Evolutionary conservation across 2,113 vertebrate species (phyloP).

Genomic region (Rhinolophus ferrumequinum): DNA sequence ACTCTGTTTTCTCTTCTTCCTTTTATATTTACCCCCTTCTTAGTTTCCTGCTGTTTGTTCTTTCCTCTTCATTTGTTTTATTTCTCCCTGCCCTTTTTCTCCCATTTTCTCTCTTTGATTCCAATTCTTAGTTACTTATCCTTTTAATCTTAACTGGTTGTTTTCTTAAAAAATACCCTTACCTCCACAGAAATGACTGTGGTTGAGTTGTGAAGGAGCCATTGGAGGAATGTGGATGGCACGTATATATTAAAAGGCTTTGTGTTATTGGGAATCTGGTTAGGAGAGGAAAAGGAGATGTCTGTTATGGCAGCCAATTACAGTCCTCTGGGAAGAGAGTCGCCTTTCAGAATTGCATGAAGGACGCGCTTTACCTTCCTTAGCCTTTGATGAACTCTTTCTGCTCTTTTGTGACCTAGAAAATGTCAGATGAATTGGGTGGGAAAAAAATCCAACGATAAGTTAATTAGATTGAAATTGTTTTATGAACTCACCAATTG

Average conservation of each 20-base stretch:
- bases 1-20: not conserved
- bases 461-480: not conserved
- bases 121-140: not conserved
- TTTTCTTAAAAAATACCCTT: not conserved
- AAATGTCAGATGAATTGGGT: not conserved
- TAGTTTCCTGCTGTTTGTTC: not conserved
- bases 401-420: not conserved
- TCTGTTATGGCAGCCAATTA: not conserved
- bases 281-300: not conserved
- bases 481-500: not conserved
- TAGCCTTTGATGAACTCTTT: not conserved
- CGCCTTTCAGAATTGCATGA: not conserved
- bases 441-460: not conserved
- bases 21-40: not conserved
- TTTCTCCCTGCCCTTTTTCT: not conserved
- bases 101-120: not conserved
- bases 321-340: not conserved
- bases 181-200: not conserved
- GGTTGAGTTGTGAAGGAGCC: not conserved
- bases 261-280: not conserved
- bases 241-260: not conserved
- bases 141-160: not conserved
- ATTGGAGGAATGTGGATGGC: not conserved
- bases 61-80: not conserved
- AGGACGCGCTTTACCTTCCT: not conserved